Percentiles rank a stretch among this genome's conserved stretches.
Conservation (phyloP, 2,113 vertebrate species). For the Odocoileus virginianus region DNA sequence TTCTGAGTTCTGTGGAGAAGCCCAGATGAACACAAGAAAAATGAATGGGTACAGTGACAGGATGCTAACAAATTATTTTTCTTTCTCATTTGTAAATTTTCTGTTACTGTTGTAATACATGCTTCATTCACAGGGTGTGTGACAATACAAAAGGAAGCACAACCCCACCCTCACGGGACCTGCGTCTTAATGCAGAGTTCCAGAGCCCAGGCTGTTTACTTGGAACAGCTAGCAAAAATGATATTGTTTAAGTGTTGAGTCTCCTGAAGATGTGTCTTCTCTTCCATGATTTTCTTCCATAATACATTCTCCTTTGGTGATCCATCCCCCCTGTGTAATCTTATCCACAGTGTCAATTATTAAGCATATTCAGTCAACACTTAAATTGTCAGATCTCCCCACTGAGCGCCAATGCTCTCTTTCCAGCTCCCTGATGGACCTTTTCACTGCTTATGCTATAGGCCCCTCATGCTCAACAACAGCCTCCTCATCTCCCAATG, state of each 20-base stretch:
- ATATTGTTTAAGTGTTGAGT: not conserved
- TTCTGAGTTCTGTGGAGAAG: not conserved
- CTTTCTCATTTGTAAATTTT: not conserved
- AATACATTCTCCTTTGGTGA: not conserved
- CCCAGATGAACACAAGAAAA: not conserved
- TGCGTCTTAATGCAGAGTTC: not conserved
- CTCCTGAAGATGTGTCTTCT: not conserved
- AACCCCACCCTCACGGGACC: not conserved
- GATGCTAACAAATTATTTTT: not conserved
- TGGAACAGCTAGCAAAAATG: not conserved
- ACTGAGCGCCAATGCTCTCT: not conserved
- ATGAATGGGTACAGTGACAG: rapidly evolving
- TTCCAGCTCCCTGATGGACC: not conserved
- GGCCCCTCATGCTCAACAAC: not conserved
- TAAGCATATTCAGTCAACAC: not conserved
- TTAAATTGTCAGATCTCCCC: not conserved
- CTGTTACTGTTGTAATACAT: not conserved
- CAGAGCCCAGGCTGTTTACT: not conserved
- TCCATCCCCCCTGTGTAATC: not conserved
- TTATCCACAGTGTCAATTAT: not conserved
- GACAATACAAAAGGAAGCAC: not conserved
- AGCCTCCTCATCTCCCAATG: not conserved
- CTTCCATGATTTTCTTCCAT: not conserved
- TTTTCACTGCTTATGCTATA: not conserved
- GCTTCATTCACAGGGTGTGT: not conserved